Base-by-base conservation (phyloP, 2,113 vertebrate genomes). In the Callipepla californica region DNA sequence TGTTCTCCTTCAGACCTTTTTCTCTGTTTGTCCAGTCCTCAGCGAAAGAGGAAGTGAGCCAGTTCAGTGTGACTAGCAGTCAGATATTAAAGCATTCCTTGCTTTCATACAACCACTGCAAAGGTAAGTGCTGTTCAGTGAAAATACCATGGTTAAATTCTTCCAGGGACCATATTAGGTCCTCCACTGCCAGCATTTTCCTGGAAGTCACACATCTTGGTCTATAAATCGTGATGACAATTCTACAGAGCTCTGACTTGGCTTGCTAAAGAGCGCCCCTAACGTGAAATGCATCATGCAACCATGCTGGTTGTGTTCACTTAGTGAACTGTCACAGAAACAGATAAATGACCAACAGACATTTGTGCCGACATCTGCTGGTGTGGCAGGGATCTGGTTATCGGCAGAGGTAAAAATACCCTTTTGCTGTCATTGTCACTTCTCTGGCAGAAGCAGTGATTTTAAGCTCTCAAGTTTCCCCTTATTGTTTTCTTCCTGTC, bases 321-420 rank as follows among this genome's bases (percentile, higher is more conserved):
- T 30, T 40, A 58, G 19, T 44, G 15, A 90, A 51, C 2, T 61
- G 7, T 36, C 25, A 30, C 7, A 50, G 26, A 11, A 88, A 58
- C 13, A 69, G 32, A 40, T 32, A 76, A 80, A 28, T n/a, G 8
- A 77, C 21, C 28, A 44, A 9, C 65, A 28, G 13, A 51, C 21
- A 50, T 2, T 3, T 30, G 3, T 42, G 13, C 16, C n/a, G n/a
- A 4, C 1, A 8, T 17, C 13, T 36, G 36, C 5, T 79, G 32
- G 59, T 40, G 50, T n/a, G 36, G 32, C 6, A 53, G 8, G 12
- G 17, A 17, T 34, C 30, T 34, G 48, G 32, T 13, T 32, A 34
- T 7, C 17, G 11, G 61, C 42, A n/a, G 40, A 59, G 23, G 45
- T 50, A 65, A 5, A 85, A 86, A 38, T 23, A 74, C 1, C 5